phyloP scores from a whole-genome alignment of 2,888 invertebrate genomes.

The Chloromyia formosa region DNA sequence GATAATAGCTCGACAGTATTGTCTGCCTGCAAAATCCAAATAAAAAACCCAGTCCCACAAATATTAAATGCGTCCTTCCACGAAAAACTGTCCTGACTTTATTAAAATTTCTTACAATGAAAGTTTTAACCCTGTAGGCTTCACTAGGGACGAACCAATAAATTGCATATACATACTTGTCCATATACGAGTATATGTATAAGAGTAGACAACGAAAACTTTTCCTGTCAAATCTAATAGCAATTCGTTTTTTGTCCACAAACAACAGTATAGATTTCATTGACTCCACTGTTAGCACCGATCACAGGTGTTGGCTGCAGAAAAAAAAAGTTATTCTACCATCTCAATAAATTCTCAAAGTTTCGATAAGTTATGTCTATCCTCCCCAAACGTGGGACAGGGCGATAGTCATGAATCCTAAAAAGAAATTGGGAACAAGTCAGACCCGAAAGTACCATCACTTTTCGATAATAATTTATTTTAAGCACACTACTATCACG shows the following conservation, averaged over 20 bases:
- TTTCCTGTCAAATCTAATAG: background rate
- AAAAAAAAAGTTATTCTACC: background rate
- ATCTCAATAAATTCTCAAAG: background rate
- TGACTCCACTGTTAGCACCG: background rate
- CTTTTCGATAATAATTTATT: slow-evolving; percentile 4
- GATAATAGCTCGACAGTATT: too few species aligned
- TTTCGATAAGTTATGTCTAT: background rate
- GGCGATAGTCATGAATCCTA: background rate
- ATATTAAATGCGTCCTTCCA: too few species aligned
- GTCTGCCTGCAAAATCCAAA: too few species aligned
- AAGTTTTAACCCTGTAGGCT: too few species aligned
- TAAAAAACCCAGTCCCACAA: too few species aligned
- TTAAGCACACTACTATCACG: background rate
- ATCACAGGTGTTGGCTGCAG: background rate
- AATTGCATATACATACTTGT: too few species aligned
- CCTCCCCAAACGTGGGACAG: background rate
- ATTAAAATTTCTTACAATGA: too few species aligned
- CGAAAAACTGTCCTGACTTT: too few species aligned
- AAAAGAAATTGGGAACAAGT: background rate
- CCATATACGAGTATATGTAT: too few species aligned
- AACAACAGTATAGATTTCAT: background rate
- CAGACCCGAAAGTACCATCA: background rate
- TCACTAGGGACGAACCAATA: too few species aligned
- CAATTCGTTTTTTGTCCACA: background rate
- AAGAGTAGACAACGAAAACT: background rate